These are phyloP conservation scores for Drosophila ercepeae DNA, from an alignment of 1,140 invertebrate species.

Conservation along the genomic window DNA sequence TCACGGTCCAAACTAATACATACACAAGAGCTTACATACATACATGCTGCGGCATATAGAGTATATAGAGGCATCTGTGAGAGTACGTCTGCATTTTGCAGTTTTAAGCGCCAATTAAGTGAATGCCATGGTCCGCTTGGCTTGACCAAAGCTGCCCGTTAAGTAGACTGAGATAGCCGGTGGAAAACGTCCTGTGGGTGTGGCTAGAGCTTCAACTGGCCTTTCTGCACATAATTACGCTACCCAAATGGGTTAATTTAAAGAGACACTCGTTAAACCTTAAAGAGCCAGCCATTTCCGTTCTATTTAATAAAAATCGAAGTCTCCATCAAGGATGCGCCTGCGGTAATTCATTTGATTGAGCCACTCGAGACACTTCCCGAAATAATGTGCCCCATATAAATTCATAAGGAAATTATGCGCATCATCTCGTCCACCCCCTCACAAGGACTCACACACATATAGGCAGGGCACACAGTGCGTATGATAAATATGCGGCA, in stretches of 20 bases:
- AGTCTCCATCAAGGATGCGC: background rate
- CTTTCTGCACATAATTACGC: conserved; percentile 30
- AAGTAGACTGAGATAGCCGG: conserved; percentile 2
- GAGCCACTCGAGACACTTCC: conserved; percentile 43
- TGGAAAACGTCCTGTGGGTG: background rate
- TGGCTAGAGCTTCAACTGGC: background rate
- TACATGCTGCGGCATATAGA: background rate
- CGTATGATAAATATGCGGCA: conserved; percentile 38
- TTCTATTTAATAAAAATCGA: conserved; percentile 18
- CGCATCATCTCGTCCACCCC: conserved; percentile 46
- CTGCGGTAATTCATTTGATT: conserved; percentile 30
- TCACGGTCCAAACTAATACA: conserved; percentile 29
- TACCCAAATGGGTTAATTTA: conserved; percentile 29
- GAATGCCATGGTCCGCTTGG: conserved; percentile 46
- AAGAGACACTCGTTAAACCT: background rate
- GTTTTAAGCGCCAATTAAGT: conserved; percentile 77
- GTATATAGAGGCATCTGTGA: conserved; percentile 1
- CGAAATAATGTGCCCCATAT: conserved; percentile 38
- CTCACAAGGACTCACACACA: background rate
- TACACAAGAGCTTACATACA: conserved; percentile 33
- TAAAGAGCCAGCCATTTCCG: background rate
- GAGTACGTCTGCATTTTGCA: conserved; percentile 50
- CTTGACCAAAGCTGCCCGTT: conserved; percentile 20
- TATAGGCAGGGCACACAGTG: conserved; percentile 12
- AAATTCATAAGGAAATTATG: conserved; percentile 66